Evolutionary conservation across 2,113 vertebrate genomes (phyloP), one percentile per base, ranked within the genome.

Genomic region (Daphoenositta chrysoptera): DNA sequence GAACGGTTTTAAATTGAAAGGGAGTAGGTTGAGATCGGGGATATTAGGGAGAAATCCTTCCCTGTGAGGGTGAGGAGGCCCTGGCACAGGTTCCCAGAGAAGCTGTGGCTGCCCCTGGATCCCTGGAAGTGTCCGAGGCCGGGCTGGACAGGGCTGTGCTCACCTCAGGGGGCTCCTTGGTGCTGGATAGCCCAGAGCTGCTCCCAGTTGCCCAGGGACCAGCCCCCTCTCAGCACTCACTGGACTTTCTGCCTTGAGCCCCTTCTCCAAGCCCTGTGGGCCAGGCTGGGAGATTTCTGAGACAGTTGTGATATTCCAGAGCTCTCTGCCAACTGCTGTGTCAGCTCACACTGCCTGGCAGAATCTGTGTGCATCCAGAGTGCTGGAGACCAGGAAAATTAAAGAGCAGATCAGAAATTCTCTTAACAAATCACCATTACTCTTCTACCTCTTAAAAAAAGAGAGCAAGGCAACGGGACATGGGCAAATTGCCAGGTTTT

Each of bases 1-100:
- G 8, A 65, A 30, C 28, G 35, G 58, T 7, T 13, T 78, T 28
- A 15, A 27, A 26, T 6, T 58, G 73, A 47, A 19, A 47, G 15
- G 50, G 24, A n/a, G 17, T 6, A 5, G 24, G 40, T 4, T 47
- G 21, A 39, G n/a, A 21, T 26, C 17, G 30, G n/a, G 30, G n/a
- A 40, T 21, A 40, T n/a, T 10, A 26, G 31, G 31, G 1, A 30
- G 6, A n/a, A 60, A 26, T 5, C 7, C 47, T 4, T 61, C 2
- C 1, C n/a, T 63, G 20, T 1, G 24, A 70, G 15, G 28, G 11
- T 30, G 64, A 23, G 3, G 0, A 68, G 44, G 26, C 27, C 45
- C 45, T 60, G 63, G 72, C 45, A 51, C 72, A 58, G 61, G 10
- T 40, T 20, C 24, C 24, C 68, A 54, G 48, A 54, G 47, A 0